Conservation (phyloP, 2,797 vertebrate species). For the Psittacula derbiana region DNA sequence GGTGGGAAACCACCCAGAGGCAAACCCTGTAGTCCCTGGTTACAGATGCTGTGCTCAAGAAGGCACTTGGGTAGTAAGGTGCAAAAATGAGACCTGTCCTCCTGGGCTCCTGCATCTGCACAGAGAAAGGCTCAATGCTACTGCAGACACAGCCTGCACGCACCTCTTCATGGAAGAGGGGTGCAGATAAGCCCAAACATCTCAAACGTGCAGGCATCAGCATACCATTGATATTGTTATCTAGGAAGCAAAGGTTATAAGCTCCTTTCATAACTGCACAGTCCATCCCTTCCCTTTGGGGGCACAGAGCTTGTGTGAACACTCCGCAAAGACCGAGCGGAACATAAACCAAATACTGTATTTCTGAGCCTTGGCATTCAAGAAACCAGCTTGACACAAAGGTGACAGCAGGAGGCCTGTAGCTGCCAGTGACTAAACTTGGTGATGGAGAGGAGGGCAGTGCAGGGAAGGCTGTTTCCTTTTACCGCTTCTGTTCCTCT, state of each 20-base stretch:
- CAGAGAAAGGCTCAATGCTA: neutral
- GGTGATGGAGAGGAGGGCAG: neutral
- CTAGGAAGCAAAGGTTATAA: neutral
- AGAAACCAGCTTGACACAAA: neutral
- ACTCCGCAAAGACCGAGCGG: neutral
- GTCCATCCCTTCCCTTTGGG: neutral
- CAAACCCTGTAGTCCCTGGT: neutral
- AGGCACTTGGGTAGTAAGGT: neutral
- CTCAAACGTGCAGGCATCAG: neutral
- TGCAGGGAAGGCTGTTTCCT: neutral
- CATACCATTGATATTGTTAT: neutral
- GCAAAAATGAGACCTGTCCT: neutral
- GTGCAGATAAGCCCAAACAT: neutral
- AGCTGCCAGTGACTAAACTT: neutral
- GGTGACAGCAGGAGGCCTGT: neutral
- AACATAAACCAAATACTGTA: neutral
- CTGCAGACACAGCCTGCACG: rapidly evolving
- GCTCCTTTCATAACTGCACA: neutral
- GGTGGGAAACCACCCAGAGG: neutral
- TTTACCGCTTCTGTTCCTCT: neutral
- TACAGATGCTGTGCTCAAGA: neutral
- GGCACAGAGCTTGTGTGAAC: neutral
- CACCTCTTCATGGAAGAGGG: neutral
- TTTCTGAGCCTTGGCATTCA: neutral
- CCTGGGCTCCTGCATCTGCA: neutral